Percentiles rank a stretch among this genome's conserved stretches.
These are phyloP conservation scores for Apostichopus californicus DNA, from an alignment of 35 echinoderm and acorn worm genomes.

Conservation along the genomic window DNA sequence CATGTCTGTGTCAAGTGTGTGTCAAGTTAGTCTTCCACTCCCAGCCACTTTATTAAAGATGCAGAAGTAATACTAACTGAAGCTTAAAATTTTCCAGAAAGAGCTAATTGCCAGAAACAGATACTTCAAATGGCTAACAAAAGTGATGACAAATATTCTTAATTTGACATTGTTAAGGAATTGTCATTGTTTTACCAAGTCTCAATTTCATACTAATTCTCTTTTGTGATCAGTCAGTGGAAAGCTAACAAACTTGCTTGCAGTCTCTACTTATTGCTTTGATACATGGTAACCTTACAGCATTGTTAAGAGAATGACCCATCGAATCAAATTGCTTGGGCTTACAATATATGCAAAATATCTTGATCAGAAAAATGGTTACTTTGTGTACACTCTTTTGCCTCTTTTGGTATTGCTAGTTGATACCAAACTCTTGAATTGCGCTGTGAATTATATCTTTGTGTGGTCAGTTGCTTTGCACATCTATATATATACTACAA, in stretches of 20 bases:
- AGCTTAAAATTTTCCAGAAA: no score
- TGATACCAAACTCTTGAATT: not conserved
- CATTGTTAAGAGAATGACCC: not conserved
- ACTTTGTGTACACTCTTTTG: not conserved
- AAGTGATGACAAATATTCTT: no score
- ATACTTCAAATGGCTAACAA: no score
- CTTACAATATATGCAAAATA: not conserved
- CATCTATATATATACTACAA: not conserved
- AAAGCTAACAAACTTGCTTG: no score
- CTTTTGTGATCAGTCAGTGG: no score
- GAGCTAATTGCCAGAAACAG: no score
- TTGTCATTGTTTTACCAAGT: no score
- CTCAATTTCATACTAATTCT: no score
- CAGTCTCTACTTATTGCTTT: not conserved
- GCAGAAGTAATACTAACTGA: no score
- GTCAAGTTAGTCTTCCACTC: not conserved
- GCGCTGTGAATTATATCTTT: not conserved
- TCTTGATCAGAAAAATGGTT: not conserved
- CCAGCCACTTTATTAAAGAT: slow-evolving; percentile 1
- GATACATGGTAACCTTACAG: not conserved
- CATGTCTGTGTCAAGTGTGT: not conserved
- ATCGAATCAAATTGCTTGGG: not conserved
- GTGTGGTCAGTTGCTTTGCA: not conserved
- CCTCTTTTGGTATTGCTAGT: not conserved
- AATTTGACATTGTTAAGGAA: no score